Conservation (phyloP, 2,888 invertebrate species). For the Strigamia transsilvanica region DNA sequence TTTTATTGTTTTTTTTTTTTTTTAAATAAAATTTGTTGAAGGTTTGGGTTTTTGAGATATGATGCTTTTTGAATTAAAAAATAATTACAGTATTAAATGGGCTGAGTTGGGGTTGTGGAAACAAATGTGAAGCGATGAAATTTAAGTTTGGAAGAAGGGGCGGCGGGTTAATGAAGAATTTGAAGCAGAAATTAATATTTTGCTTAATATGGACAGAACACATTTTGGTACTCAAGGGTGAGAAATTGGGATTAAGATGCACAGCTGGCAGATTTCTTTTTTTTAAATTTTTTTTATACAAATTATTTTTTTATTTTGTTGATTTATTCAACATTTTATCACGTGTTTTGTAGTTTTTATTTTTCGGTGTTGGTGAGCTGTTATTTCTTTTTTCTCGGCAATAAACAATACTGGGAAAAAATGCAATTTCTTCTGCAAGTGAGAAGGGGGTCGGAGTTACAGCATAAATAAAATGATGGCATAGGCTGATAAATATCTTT, state of each 20-base stretch:
- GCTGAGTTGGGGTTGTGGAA: neutral
- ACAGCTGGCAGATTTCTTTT: neutral
- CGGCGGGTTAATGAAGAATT: neutral
- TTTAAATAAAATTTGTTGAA: neutral
- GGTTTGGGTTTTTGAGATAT: no score
- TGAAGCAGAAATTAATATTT: neutral
- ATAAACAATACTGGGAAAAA: neutral
- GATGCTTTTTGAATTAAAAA: neutral
- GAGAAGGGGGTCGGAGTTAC: neutral
- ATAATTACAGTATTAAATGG: neutral
- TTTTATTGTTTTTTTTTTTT: neutral
- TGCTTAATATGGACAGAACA: neutral
- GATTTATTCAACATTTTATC: neutral
- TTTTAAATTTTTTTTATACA: neutral
- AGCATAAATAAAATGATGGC: neutral
- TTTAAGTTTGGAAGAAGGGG: neutral
- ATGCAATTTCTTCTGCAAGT: no score
- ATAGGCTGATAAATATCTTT: neutral
- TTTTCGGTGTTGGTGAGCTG: neutral
- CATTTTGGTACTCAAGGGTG: no score
- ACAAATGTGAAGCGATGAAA: neutral
- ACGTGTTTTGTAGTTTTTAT: neutral
- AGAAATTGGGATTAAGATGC: neutral
- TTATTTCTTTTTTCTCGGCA: neutral
- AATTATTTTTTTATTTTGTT: neutral